These are phyloP conservation scores for Grallaria varia DNA, from an alignment of 2,113 vertebrate species.

Conservation along the genomic window DNA sequence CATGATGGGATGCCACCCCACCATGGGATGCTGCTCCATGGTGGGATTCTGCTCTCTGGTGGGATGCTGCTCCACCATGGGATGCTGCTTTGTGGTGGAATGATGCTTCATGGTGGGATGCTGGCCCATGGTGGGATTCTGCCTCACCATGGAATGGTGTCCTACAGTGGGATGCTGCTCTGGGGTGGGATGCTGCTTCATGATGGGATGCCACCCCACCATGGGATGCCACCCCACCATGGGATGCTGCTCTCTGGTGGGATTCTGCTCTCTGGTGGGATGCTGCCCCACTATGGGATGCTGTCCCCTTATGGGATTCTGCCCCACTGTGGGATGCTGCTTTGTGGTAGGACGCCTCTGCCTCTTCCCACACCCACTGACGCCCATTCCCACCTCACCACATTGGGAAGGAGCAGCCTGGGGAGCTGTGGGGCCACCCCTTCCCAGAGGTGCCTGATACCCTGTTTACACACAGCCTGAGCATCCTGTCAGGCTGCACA, in stretches of 20 bases:
- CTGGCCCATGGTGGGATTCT: accelerated
- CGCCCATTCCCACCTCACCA: accelerated
- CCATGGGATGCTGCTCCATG: not conserved
- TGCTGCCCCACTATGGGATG: not conserved
- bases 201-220: accelerated
- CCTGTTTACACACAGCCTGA: constrained; percentile 32
- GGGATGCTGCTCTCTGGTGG: not conserved
- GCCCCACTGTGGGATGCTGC: not conserved
- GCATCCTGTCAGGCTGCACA: not conserved
- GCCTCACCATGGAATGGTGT: accelerated
- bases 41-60: accelerated
- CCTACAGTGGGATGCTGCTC: accelerated
- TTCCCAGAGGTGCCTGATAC: constrained; percentile 6
- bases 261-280: not conserved
- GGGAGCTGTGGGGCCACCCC: not conserved
- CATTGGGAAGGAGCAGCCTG: accelerated
- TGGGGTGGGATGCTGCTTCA: accelerated
- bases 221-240: not conserved
- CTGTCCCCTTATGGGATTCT: not conserved
- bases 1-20: not conserved
- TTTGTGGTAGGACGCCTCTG: not conserved
- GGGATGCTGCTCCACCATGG: accelerated
- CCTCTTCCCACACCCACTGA: accelerated
- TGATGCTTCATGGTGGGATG: accelerated
- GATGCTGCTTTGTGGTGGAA: not conserved